Evolutionary conservation across 2,888 invertebrate species (phyloP).

Genomic region (Corythucha ciliata): DNA sequence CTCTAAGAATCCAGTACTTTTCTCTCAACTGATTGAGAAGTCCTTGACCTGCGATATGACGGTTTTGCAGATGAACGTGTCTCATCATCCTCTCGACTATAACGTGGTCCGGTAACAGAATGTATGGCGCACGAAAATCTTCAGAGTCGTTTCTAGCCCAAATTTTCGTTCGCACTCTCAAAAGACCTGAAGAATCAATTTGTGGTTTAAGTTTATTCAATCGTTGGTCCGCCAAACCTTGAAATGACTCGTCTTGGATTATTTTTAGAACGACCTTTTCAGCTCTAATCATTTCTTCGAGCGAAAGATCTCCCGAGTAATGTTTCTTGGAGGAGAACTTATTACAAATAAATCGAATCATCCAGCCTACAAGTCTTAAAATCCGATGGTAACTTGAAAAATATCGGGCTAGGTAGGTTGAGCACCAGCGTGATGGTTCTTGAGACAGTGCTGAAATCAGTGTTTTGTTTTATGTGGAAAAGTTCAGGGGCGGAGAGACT

Average conservation of each 20-base stretch:
- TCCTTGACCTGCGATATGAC: conserved; percentile 19
- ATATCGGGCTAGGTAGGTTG: not conserved
- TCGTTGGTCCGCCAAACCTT: not conserved
- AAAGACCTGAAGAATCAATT: conserved; percentile 6
- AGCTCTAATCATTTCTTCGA: not conserved
- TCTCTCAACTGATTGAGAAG: conserved; percentile 21
- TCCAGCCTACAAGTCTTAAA: conserved; percentile 3
- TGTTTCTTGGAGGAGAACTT: not conserved
- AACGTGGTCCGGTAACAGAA: conserved; percentile 19
- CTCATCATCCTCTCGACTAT: conserved; percentile 13
- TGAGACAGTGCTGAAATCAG: not conserved
- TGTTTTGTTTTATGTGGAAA: no score
- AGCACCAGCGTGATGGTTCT: not conserved
- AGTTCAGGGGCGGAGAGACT: no score
- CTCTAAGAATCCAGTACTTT: conserved; percentile 24
- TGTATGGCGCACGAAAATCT: conserved; percentile 18
- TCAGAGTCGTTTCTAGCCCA: conserved; percentile 18
- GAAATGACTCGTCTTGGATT: not conserved
- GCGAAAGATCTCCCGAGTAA: not conserved
- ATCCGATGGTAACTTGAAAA: not conserved
- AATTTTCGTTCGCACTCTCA: conserved; percentile 19
- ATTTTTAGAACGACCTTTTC: not conserved
- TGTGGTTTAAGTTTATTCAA: not conserved
- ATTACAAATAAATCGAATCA: not conserved
- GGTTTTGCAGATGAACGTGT: conserved; percentile 5